Percentiles rank a stretch among this genome's conserved stretches.
Evolutionary conservation across 2,797 vertebrate species (phyloP).

Genomic region (Gila robusta): DNA sequence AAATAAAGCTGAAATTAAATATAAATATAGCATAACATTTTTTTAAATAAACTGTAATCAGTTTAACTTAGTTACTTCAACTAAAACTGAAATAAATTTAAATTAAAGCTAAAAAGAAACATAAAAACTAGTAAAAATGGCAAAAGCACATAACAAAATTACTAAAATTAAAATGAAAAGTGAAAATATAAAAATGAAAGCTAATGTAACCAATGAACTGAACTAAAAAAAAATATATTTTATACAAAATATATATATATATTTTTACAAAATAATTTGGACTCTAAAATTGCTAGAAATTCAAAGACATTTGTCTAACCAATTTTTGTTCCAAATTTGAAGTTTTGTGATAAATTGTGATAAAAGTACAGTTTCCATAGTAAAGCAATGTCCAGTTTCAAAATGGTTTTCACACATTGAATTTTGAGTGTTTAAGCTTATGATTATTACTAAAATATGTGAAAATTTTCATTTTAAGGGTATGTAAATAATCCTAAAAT

Average conservation of each 20-base stretch:
- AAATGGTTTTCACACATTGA: not conserved
- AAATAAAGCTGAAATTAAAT: too few species aligned
- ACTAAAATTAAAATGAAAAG: too few species aligned
- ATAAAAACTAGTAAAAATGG: too few species aligned
- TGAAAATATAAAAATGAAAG: not conserved
- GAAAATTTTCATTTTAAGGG: not conserved
- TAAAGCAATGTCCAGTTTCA: not conserved
- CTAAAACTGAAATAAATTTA: too few species aligned
- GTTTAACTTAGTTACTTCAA: too few species aligned
- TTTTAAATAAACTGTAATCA: too few species aligned
- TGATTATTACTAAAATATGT: not conserved
- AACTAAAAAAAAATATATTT: too few species aligned
- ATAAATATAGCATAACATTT: too few species aligned
- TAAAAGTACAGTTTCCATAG: not conserved
- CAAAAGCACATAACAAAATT: too few species aligned
- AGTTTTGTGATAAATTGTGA: not conserved
- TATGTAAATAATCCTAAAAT: not conserved
- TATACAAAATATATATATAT: too few species aligned
- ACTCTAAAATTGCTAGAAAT: not conserved
- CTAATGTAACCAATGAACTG: not conserved
- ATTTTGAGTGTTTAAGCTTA: not conserved
- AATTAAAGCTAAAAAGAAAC: too few species aligned
- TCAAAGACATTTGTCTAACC: not conserved
- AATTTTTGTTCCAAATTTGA: not conserved
- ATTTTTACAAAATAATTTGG: not conserved